Evolutionary conservation across 2,797 vertebrate species (phyloP).

Genomic region (Sciaenops ocellatus): DNA sequence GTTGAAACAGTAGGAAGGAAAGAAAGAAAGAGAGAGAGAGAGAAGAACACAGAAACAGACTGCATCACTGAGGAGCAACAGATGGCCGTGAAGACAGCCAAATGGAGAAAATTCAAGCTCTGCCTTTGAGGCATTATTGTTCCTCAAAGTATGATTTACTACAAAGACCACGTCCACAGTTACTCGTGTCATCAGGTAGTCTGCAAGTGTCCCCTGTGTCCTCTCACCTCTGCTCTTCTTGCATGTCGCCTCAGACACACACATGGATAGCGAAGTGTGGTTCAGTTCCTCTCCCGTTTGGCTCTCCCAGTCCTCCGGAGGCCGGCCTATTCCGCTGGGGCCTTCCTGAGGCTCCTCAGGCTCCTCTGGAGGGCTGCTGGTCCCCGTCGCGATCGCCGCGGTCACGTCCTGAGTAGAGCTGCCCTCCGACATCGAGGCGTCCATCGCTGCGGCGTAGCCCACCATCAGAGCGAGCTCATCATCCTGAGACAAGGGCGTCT

Average conservation of each 20-base stretch:
- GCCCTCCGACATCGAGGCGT: conserved; percentile 84
- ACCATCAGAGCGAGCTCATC: conserved; percentile 91
- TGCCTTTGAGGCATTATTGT: not conserved
- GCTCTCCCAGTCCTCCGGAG: conserved; percentile 83
- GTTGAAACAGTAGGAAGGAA: conserved; percentile 63
- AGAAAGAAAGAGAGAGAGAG: conserved; percentile 46
- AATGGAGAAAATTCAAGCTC: conserved; percentile 26
- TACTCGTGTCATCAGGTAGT: not conserved
- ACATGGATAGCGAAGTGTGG: conserved; percentile 89
- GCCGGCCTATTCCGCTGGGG: conserved; percentile 68
- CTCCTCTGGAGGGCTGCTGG: conserved; percentile 58
- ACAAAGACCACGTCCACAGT: not conserved
- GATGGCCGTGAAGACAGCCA: conserved; percentile 39
- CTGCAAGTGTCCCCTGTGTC: not conserved
- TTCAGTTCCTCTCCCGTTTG: conserved; percentile 86
- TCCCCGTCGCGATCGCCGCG: conserved; percentile 47
- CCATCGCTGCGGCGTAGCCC: conserved; percentile 94
- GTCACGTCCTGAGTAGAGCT: conserved; percentile 72
- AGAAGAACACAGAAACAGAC: conserved; percentile 59
- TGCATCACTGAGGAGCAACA: conserved; percentile 44
- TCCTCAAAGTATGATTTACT: not conserved
- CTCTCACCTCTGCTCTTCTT: conserved; percentile 93
- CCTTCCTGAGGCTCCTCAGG: conserved; percentile 68
- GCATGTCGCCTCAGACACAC: conserved; percentile 88
- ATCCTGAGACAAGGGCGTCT: conserved; percentile 93